Evolutionary conservation across 2,797 vertebrate genomes (phyloP), one percentile per base, ranked within the genome.

Genomic region (Sorex maritimensis): DNA sequence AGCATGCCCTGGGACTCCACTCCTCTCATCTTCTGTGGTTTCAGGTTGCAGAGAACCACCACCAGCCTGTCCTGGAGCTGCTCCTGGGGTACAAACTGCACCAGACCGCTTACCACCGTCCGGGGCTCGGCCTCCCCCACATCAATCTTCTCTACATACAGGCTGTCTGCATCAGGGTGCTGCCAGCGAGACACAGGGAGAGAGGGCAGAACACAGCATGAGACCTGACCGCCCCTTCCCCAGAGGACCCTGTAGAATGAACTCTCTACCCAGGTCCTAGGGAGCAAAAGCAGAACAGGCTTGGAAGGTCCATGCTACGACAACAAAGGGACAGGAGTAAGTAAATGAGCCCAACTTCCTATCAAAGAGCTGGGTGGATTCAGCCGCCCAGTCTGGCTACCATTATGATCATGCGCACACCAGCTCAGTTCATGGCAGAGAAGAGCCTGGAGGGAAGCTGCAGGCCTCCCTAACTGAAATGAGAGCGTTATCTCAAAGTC

Each of bases 1-100:
- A 99, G 97, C 99, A 99, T 99, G 97, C 99, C 99, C 96, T 99
- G 99, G 2, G 99, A 99, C 97, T 99, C 99, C 0, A 99, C 98
- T 0, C 99, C 99, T 52, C 99, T 98, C 99, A 99, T 99, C 98
- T 99, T 99, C 98, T 99, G 99, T 63, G 99, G 98, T 95, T 99
- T 99, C 87, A 99, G 98, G 86, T 99, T 99, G 97, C 99, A 99
- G 5, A 99, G 98, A 96, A 99, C 92, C 96, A 99, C 97, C 96
- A 99, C 99, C 92, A 98, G 97, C 88, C 99, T 98, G 96, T 99
- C 99, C 97, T 99, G 99, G 63, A 99, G 97, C 61, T 99, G 98
- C 96, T 99, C 99, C 97, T 96, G 98, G 49, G 99, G 98, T 49
- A 99, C 88, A 1, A 98, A 99, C 82, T 99, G 99, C 94, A 99